phyloP scores from a whole-genome alignment of 2,888 invertebrate genomes.

The Teleogryllus oceanicus region DNA sequence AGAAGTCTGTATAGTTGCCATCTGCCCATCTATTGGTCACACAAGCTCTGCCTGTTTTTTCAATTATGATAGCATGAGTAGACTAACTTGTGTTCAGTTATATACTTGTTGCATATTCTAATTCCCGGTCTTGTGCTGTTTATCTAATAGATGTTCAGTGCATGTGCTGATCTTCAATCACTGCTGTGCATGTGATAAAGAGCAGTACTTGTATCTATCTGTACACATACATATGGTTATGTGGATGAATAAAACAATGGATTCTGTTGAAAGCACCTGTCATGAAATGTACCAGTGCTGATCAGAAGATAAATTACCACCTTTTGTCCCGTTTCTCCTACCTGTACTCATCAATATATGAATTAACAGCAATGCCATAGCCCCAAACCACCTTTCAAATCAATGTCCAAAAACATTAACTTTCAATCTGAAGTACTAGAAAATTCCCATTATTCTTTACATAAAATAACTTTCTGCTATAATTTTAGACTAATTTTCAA shows the following conservation, averaged over 20 bases:
- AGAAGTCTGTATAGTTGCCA: background rate
- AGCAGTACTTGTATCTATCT: background rate
- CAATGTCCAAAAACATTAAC: too few relatives aligned
- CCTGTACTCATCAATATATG: too few relatives aligned
- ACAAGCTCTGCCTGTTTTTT: background rate
- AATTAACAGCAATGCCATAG: too few relatives aligned
- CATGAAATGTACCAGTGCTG: too few relatives aligned
- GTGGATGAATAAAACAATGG: conserved; percentile 12
- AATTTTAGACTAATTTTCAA: too few relatives aligned
- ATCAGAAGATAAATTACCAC: too few relatives aligned
- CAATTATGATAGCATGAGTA: background rate
- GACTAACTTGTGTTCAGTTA: conserved; percentile 18
- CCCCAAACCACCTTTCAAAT: too few relatives aligned
- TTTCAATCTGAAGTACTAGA: too few relatives aligned
- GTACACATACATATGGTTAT: background rate
- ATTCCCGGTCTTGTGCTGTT: background rate
- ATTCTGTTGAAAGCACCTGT: background rate
- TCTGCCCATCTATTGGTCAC: background rate
- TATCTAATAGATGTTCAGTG: background rate
- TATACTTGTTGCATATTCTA: background rate
- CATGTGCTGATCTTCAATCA: background rate
- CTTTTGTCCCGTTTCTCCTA: too few relatives aligned
- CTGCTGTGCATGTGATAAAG: conserved; percentile 1
- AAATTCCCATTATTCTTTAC: too few relatives aligned
- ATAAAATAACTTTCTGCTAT: too few relatives aligned